Evolutionary conservation across 1,140 invertebrate species (phyloP).

Genomic region (Drusus annulatus): DNA sequence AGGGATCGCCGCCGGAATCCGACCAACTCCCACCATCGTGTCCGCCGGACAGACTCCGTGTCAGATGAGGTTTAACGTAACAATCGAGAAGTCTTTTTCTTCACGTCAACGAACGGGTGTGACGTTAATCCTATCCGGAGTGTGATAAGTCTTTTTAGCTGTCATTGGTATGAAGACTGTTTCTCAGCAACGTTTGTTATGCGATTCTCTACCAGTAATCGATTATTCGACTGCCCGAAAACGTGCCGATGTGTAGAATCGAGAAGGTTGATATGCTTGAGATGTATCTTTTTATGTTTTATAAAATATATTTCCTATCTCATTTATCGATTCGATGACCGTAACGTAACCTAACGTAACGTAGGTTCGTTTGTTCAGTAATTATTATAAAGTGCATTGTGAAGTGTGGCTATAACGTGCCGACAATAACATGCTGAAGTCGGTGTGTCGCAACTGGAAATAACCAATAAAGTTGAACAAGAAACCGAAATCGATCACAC

Average conservation of each 20-base stretch:
- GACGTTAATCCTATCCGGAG: constrained; percentile 29
- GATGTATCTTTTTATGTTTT: too few relatives aligned
- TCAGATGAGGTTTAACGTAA: constrained; percentile 30
- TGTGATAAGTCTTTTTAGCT: constrained; percentile 41
- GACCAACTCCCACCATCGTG: constrained; percentile 30
- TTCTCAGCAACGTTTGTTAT: constrained; percentile 11
- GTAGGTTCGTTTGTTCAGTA: neutral
- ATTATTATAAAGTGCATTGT: constrained; percentile 5
- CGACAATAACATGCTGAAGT: too few relatives aligned
- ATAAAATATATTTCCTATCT: too few relatives aligned
- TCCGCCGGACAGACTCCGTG: constrained; percentile 25
- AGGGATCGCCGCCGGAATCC: constrained; percentile 38
- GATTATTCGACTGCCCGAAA: constrained; percentile 23
- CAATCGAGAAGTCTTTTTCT: constrained; percentile 39
- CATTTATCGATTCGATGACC: too few relatives aligned
- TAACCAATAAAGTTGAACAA: neutral
- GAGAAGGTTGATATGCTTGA: neutral
- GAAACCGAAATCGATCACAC: constrained; percentile 9
- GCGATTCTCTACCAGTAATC: constrained; percentile 12
- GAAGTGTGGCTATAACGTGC: neutral
- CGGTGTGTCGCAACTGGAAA: too few relatives aligned
- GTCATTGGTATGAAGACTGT: constrained; percentile 26
- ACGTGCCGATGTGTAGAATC: constrained; percentile 29
- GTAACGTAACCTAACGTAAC: too few relatives aligned
- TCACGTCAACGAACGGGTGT: constrained; percentile 38